These are phyloP conservation scores for Eudemis profundana DNA, from an alignment of 2,888 invertebrate species.

Conservation along the genomic window DNA sequence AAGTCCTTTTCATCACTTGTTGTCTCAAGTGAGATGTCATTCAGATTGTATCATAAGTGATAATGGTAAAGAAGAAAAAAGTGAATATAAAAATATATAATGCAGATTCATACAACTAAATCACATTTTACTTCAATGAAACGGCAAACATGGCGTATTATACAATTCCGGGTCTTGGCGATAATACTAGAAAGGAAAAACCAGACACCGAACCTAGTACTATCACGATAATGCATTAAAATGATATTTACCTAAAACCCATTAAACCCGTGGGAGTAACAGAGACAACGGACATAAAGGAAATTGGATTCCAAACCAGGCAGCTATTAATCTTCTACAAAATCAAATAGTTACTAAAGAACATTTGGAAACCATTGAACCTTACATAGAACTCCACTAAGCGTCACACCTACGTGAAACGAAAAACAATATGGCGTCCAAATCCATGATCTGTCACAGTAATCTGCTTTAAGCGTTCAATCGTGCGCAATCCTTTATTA, in stretches of 20 bases:
- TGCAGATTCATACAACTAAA: too few relatives aligned
- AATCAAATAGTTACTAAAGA: constrained; percentile 16
- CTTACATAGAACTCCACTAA: constrained; percentile 38
- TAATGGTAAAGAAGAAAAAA: too few relatives aligned
- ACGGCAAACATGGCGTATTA: too few relatives aligned
- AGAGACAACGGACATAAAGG: constrained; percentile 1
- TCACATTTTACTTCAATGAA: too few relatives aligned
- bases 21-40: too few relatives aligned
- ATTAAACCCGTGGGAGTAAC: constrained; percentile 10
- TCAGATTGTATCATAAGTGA: too few relatives aligned
- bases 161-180: too few relatives aligned
- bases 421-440: constrained; percentile 35
- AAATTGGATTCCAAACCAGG: constrained; percentile 5
- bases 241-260: not conserved
- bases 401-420: constrained; percentile 33
- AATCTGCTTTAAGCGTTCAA: constrained; percentile 41
- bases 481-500: constrained; percentile 41
- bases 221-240: too few relatives aligned
- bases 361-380: constrained; percentile 22
- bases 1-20: too few relatives aligned
- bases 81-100: too few relatives aligned
- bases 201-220: too few relatives aligned
- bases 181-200: too few relatives aligned
- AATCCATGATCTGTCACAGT: constrained; percentile 38
- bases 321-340: constrained; percentile 33